Evolutionary conservation across 2,888 invertebrate species (phyloP), one percentile per base, ranked within the genome.

Genomic region (Nebria salina): DNA sequence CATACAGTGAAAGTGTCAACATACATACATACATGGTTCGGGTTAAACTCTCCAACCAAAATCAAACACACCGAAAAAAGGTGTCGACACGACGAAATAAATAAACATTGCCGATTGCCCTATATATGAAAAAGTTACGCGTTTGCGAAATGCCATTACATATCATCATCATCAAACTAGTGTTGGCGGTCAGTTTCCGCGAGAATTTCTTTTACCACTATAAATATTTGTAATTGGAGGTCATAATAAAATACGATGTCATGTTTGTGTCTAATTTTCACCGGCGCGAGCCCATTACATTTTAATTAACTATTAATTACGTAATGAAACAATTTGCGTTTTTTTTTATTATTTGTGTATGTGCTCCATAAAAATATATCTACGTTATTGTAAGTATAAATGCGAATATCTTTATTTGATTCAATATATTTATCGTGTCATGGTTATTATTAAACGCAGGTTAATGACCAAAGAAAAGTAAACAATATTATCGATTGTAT

Each of bases 1-100:
- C 9, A 80, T 70, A 70, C 25, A 72, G 80, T 80, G 80, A 80
- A 80, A 80, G 80, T 80, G 80, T 75, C 80, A 80, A 80, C 75
- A 80, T 6, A 26, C 25, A 72, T 72, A n/a, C 15, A 15, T 11
- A n/a, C 34, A 34, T 34, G 34, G 34, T 68, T 68, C 20, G 72
- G 65, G 80, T 54, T 34, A 75, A 65, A 70, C 54, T 34, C 42
- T 42, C 79, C 79, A 79, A 79, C 73, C 73, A 65, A 65, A 79
- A 74, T 65, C 54, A 54, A 73, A 26, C 26, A n/a, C 74, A 72
- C 13, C 20, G 64, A n/a, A 68, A 68, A 70, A 11, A 20, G 11
- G 70, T 70, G 70, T 15, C 34, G 15, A 70, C 70, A 9, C 54
- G 11, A 54, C 54, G 54, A 54, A 54, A 54, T 54, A 70, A 25